Conservation (phyloP, 1,140 invertebrate genomes). For the Colletes gigas region DNA sequence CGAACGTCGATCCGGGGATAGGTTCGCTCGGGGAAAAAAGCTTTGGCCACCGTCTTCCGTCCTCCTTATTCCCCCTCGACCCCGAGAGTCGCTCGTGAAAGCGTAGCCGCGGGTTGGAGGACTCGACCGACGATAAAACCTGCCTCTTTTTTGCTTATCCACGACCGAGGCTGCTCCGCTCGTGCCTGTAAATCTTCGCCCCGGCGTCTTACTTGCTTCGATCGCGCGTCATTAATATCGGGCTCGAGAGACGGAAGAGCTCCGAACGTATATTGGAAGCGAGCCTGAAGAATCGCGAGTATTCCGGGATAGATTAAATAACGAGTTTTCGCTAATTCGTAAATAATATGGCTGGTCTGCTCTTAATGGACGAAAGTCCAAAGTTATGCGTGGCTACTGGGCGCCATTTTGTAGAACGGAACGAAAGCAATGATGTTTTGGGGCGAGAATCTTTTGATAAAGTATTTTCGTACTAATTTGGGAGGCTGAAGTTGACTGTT, state of each 20-base stretch:
- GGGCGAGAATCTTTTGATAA: no score
- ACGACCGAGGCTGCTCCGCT: constrained; percentile 32
- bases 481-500: no score
- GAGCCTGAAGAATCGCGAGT: no score
- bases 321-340: no score
- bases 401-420: no score
- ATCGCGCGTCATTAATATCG: constrained; percentile 70
- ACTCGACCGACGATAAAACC: constrained; percentile 58
- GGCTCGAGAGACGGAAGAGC: not conserved
- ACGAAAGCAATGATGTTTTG: no score
- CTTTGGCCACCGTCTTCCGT: not conserved
- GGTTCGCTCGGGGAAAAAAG: constrained; percentile 30
- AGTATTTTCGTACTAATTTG: no score
- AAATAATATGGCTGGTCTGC: no score
- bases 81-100: constrained; percentile 54
- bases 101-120: constrained; percentile 58
- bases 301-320: no score
- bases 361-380: no score
- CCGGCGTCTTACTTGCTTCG: constrained; percentile 58
- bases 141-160: constrained; percentile 64
- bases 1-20: constrained; percentile 34
- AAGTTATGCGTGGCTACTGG: no score
- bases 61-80: constrained; percentile 46
- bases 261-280: no score
- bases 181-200: constrained; percentile 62